Base-by-base conservation (phyloP, 2,797 vertebrate genomes). In the Echeneis naucrates region DNA sequence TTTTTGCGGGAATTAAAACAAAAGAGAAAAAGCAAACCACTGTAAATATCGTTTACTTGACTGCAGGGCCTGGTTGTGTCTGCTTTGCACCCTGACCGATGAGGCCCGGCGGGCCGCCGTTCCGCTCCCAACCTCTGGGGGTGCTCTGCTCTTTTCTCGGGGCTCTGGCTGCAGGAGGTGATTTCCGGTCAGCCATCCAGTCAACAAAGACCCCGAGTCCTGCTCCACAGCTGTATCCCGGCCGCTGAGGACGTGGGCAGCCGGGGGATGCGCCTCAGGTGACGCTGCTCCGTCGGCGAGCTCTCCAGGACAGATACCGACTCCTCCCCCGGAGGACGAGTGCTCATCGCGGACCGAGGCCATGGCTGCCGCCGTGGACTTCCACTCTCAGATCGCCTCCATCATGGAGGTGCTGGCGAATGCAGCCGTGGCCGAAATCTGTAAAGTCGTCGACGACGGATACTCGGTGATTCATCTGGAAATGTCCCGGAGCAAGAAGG, bases 321-420 rank as follows among this genome's bases (percentile, higher is more conserved):
- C 9, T 24, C 0, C 8, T 4, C 6, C 40, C 2, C 5, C 1
- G 7, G 9, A 0, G 23, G 3, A 19, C 5, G 33, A 37, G 33
- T 12, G 23, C n/a, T 12, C 9, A 0, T 4, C 32, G 19, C 42
- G 35, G 27, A 14, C 52, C 5, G 17, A 2, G 30, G 61, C 56
- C 9, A 78, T 81, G 82, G 72, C 83, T 37, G 4, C 68, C 1
- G 52, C 81, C 23, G 21, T 84, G 27, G 92, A 92, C 62, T 93
- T 94, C 68, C 93, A 93, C 45, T 89, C 92, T 14, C 93, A 94
- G 88, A 87, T 94, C 19, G 93, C 94, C 67, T 94, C 93, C 83
- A 93, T 94, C 78, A 91, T 94, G 91, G 93, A 94, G 90, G 91
- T 92, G 0, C 77, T 94, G 44, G 93, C 93, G 1, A 94, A 94